Percentiles rank a stretch among this genome's conserved stretches.
phyloP scores from a whole-genome alignment of 2,888 invertebrate genomes.

The Notodonta dromedarius region DNA sequence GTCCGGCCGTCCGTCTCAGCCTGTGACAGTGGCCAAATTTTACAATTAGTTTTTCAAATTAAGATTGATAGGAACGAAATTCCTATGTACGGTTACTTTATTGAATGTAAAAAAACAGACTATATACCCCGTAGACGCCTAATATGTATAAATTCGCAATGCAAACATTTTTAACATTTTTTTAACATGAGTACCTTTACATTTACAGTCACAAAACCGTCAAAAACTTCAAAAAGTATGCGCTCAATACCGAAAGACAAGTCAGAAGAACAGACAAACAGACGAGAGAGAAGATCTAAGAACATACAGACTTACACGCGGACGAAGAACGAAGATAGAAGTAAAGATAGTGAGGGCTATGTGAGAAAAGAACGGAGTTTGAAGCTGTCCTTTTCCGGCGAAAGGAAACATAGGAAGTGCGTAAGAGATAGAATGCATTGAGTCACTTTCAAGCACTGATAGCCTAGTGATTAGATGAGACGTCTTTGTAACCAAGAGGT shows the following conservation, averaged over 20 bases:
- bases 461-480: too few relatives aligned
- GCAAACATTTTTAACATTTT: too few relatives aligned
- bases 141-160: too few relatives aligned
- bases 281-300: constrained; percentile 16
- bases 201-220: constrained; percentile 29
- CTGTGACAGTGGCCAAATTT: too few relatives aligned
- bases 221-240: constrained; percentile 26
- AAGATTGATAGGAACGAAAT: too few relatives aligned
- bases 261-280: constrained; percentile 2
- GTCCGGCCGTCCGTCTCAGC: too few relatives aligned
- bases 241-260: constrained; percentile 19
- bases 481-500: too few relatives aligned
- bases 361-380: constrained; percentile 8
- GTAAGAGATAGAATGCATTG: not conserved
- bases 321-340: constrained; percentile 8
- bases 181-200: not conserved
- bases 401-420: constrained; percentile 12
- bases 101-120: too few relatives aligned
- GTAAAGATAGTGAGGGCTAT: not conserved
- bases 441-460: too few relatives aligned
- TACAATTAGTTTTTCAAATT: too few relatives aligned
- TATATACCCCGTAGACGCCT: too few relatives aligned
- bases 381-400: constrained; percentile 22
- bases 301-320: constrained; percentile 36
- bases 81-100: too few relatives aligned